Conservation (phyloP, 2,113 vertebrate genomes). For the Hystrix brachyura region DNA sequence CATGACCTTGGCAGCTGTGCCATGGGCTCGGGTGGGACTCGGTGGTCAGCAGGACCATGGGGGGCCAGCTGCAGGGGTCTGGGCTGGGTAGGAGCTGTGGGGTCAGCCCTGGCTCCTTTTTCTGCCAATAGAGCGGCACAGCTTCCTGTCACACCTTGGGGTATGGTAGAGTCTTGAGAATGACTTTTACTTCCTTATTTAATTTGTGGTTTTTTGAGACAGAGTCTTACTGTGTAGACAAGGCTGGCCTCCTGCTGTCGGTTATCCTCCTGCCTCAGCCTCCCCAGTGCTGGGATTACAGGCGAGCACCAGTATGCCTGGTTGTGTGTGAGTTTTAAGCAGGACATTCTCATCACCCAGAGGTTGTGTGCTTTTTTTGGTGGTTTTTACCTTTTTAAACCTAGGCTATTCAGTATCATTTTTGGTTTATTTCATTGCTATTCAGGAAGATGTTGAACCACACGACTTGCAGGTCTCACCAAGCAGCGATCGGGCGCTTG, state of each 20-base stretch:
- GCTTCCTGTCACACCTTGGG: neutral
- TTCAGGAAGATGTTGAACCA: neutral
- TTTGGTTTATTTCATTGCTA: neutral
- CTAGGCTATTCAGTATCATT: neutral
- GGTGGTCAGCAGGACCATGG: neutral
- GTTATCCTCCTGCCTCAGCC: neutral
- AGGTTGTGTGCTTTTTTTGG: neutral
- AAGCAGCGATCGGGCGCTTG: neutral
- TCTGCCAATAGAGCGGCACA: accelerated
- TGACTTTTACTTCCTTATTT: neutral
- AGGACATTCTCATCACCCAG: neutral
- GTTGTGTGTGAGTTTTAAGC: neutral
- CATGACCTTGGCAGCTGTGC: accelerated
- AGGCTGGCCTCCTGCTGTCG: neutral
- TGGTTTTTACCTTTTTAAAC: neutral
- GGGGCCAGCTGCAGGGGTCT: neutral
- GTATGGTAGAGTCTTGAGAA: too few relatives aligned
- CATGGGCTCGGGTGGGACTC: accelerated
- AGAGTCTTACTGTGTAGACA: neutral
- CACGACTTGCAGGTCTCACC: neutral
- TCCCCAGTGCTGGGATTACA: neutral
- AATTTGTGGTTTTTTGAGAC: neutral
- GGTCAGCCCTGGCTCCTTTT: too few relatives aligned
- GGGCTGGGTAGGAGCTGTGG: neutral
- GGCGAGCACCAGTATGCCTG: neutral